phyloP scores from a whole-genome alignment of 2,888 invertebrate species.

The Xanthorhoe spadicearia region DNA sequence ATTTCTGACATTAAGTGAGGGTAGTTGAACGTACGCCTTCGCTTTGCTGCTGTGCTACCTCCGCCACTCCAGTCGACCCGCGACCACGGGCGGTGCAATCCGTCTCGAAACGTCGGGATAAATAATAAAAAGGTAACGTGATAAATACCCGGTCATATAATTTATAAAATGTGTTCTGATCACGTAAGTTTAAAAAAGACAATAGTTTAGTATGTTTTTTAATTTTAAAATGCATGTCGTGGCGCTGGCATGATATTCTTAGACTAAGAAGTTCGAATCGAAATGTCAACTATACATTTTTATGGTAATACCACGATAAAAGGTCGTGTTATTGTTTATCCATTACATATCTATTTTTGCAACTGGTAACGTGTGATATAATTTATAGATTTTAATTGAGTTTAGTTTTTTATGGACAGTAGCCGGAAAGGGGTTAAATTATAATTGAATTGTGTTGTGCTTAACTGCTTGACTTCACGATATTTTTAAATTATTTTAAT shows the following conservation, averaged over 20 bases:
- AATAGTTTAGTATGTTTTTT: neutral
- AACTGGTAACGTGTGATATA: constrained; percentile 31
- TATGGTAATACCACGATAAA: constrained; percentile 53
- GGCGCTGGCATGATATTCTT: constrained; percentile 12
- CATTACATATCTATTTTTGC: constrained; percentile 39
- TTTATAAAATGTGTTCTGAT: no score
- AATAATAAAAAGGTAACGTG: no score
- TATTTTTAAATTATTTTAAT: neutral
- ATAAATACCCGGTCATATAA: no score
- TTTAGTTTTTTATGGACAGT: neutral
- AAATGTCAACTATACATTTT: constrained; percentile 55
- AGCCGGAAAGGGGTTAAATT: neutral
- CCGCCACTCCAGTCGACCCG: no score
- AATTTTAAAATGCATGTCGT: constrained; percentile 1
- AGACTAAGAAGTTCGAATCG: constrained; percentile 18
- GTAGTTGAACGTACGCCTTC: no score
- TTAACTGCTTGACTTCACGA: neutral
- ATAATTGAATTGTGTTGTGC: neutral
- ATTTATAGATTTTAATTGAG: constrained; percentile 21
- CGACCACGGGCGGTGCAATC: no score
- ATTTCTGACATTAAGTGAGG: no score
- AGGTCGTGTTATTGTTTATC: constrained; percentile 52
- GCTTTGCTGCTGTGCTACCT: no score
- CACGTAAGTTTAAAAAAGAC: no score
- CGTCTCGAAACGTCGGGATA: no score